These are phyloP conservation scores for Leuctra nigra DNA, from an alignment of 2,888 invertebrate genomes.

Conservation along the genomic window DNA sequence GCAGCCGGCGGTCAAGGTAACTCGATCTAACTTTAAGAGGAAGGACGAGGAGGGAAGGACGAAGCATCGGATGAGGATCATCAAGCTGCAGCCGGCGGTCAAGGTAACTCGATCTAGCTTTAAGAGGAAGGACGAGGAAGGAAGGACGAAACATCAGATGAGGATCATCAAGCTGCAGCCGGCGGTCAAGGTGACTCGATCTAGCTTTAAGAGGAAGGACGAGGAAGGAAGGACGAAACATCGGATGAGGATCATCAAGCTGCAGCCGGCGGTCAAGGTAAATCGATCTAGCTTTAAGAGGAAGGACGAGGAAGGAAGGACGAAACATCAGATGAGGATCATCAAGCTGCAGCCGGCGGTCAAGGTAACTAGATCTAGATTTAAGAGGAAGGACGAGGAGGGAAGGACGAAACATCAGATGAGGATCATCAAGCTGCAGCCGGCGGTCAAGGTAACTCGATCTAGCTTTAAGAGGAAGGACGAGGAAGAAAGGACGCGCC, in stretches of 20 bases:
- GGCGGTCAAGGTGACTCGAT: constrained; percentile 56
- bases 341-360: constrained; percentile 59
- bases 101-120: no score
- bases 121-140: no score
- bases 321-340: constrained; percentile 54
- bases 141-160: constrained; percentile 55
- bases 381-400: no score
- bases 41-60: no score
- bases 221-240: no score
- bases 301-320: no score
- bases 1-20: constrained; percentile 57
- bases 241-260: constrained; percentile 53
- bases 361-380: no score
- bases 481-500: no score
- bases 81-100: constrained; percentile 58
- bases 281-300: no score
- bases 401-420: constrained; percentile 54
- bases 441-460: constrained; percentile 59
- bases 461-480: no score
- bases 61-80: constrained; percentile 52
- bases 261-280: constrained; percentile 59
- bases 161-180: constrained; percentile 59
- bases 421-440: constrained; percentile 57
- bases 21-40: no score
- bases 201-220: no score